Conservation (phyloP, 2,113 vertebrate species). For the Malaclemys terrapin region DNA sequence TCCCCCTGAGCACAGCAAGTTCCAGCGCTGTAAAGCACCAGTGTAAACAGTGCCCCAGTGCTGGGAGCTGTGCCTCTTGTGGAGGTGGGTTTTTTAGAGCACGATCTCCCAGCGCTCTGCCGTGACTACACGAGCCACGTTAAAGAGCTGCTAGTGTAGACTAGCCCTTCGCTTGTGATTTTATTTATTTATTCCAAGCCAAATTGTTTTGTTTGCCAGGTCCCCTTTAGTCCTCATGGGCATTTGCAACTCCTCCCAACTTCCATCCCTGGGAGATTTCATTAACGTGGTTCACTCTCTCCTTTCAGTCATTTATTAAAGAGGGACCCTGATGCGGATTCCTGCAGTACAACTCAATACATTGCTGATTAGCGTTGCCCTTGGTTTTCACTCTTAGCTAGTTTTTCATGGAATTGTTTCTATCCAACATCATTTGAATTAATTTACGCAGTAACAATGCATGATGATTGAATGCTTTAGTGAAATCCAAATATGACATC, state of each 20-base stretch:
- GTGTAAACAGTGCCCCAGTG: too few species aligned
- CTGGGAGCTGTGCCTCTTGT: too few species aligned
- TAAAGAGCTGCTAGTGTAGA: too few species aligned
- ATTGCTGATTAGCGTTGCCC: neutral
- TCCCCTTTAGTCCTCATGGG: neutral
- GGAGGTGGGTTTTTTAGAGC: too few species aligned
- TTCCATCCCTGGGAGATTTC: neutral
- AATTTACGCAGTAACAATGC: fast-evolving
- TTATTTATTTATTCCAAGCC: neutral
- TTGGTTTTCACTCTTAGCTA: fast-evolving
- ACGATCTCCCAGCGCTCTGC: too few species aligned
- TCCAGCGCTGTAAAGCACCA: too few species aligned
- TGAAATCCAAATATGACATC: fast-evolving
- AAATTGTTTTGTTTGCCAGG: neutral
- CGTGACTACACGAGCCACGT: too few species aligned
- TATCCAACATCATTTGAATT: neutral
- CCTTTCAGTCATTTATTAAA: fast-evolving
- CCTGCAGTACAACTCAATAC: fast-evolving
- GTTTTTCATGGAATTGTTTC: neutral
- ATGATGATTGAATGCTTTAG: neutral
- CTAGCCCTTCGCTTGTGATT: neutral
- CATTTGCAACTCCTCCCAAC: neutral
- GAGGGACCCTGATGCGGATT: fast-evolving
- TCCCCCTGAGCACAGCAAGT: too few species aligned
- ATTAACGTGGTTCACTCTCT: neutral